Conservation (phyloP, 2,888 invertebrate species). For the Drosophila suboccidentalis region DNA sequence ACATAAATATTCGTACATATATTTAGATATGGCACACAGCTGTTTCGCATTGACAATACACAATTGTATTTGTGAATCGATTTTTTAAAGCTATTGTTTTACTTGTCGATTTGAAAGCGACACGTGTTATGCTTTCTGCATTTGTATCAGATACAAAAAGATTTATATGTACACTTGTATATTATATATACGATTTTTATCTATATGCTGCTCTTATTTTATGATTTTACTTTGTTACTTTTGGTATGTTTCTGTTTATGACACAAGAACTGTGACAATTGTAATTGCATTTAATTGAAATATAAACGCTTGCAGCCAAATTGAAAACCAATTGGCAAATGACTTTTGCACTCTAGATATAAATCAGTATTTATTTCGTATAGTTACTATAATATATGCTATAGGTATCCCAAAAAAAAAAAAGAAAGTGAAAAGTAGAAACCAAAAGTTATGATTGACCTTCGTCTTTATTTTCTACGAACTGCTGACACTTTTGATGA, state of each 20-base stretch:
- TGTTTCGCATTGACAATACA: constrained; percentile 36
- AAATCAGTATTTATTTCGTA: too few relatives aligned
- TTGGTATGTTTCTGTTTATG: constrained; percentile 1
- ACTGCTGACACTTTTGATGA: too few relatives aligned
- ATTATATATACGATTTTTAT: constrained; percentile 9
- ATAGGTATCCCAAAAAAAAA: too few relatives aligned
- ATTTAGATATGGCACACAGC: constrained; percentile 45
- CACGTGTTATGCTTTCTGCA: constrained; percentile 45
- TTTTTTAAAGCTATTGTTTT: constrained; percentile 69
- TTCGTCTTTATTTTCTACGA: too few relatives aligned
- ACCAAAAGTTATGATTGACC: too few relatives aligned
- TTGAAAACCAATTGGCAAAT: constrained; percentile 29
- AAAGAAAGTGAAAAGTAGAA: too few relatives aligned
- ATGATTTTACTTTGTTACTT: constrained; percentile 4
- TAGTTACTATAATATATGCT: too few relatives aligned
- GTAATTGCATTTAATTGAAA: constrained; percentile 49
- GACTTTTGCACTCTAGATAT: neutral
- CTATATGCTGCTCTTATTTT: constrained; percentile 1
- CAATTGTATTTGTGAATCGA: constrained; percentile 70
- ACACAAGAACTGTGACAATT: constrained; percentile 25
- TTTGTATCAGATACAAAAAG: constrained; percentile 28
- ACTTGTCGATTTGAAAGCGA: constrained; percentile 48
- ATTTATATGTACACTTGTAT: neutral
- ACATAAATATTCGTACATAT: constrained; percentile 27
- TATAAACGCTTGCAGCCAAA: constrained; percentile 21